These are phyloP conservation scores for Vulpes ferrilata DNA, from an alignment of 2,113 vertebrate species.

Conservation along the genomic window DNA sequence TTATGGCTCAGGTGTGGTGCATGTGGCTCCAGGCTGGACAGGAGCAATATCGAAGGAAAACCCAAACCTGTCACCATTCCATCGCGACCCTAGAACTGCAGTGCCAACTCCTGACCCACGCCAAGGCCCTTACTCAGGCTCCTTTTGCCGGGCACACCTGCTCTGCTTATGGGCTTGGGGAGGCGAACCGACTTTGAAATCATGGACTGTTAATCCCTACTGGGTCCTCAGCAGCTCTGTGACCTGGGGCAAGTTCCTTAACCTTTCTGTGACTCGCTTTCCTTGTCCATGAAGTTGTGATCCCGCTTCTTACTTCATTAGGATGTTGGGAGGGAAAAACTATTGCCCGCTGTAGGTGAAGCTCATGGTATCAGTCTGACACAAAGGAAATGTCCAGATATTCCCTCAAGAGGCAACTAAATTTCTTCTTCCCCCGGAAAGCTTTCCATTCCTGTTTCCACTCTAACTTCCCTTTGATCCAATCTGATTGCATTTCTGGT, in stretches of 20 bases:
- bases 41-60: not conserved
- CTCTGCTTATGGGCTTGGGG: not conserved
- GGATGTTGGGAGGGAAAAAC: not conserved
- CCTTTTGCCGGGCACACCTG: not conserved
- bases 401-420: not conserved
- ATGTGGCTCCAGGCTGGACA: not conserved
- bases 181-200: not conserved
- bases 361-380: not conserved
- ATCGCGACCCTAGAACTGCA: not conserved
- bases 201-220: not conserved
- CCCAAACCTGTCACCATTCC: not conserved
- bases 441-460: not conserved
- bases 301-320: not conserved
- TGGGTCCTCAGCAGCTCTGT: not conserved
- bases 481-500: not conserved
- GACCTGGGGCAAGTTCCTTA: not conserved
- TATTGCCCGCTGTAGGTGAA: not conserved
- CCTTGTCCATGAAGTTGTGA: not conserved
- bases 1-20: not conserved
- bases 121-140: not conserved
- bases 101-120: not conserved
- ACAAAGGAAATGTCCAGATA: not conserved
- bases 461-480: not conserved
- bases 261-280: not conserved
- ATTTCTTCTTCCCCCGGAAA: not conserved